These are phyloP conservation scores for Aplochiton taeniatus DNA, from an alignment of 2,797 vertebrate species.

Conservation along the genomic window DNA sequence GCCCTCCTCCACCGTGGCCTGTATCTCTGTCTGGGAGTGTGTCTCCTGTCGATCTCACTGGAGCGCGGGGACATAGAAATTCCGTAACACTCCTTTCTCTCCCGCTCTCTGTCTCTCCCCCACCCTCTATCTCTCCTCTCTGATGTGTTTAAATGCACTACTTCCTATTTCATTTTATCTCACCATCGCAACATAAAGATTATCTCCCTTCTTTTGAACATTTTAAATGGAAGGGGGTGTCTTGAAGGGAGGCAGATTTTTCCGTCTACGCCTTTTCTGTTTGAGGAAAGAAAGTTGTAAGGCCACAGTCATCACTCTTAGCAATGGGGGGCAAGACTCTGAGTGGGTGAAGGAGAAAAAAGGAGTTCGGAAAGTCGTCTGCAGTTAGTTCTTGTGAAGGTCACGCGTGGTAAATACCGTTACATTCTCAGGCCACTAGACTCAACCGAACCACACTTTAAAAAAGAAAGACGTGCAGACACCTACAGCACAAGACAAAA, in stretches of 20 bases:
- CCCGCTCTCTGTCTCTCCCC: constrained; percentile 3
- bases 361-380: neutral
- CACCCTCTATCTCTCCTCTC: constrained; percentile 13
- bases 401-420: constrained; percentile 55
- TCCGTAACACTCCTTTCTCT: too few species aligned
- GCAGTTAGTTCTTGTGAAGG: constrained; percentile 34
- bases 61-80: too few species aligned
- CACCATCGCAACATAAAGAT: constrained; percentile 25
- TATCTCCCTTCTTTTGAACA: constrained; percentile 17
- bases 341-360: constrained; percentile 4
- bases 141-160: constrained; percentile 28
- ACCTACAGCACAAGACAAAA: neutral
- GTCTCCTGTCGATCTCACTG: too few species aligned
- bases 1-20: too few species aligned
- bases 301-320: neutral
- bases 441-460: constrained; percentile 13
- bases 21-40: too few species aligned
- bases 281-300: constrained; percentile 22
- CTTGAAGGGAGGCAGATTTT: neutral
- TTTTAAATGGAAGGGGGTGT: constrained; percentile 16
- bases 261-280: neutral
- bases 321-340: constrained; percentile 3
- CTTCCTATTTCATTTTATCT: constrained; percentile 17
- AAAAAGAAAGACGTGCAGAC: constrained; percentile 17
- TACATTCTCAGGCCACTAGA: constrained; percentile 24